Conservation (phyloP, 2,888 invertebrate species). For the Brachylomia viminalis region DNA sequence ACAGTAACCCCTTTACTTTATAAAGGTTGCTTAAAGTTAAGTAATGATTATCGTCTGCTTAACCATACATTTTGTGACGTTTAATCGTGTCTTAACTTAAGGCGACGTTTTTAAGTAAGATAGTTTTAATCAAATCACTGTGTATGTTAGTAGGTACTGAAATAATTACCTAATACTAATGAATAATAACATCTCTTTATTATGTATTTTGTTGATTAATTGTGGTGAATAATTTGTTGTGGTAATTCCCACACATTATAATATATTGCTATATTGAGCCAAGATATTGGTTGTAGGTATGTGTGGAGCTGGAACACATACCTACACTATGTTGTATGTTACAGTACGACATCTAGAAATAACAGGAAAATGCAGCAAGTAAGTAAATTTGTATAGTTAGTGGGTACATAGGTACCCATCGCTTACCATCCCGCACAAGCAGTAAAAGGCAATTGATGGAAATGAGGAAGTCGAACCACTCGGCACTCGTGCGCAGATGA, state of each 20-base stretch:
- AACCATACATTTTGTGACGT: background rate
- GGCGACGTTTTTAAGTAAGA: background rate
- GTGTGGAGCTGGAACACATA: background rate
- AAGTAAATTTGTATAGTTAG: background rate
- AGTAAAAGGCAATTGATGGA: slow-evolving; percentile 33
- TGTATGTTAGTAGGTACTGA: background rate
- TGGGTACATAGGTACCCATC: background rate
- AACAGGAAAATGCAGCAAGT: slow-evolving; percentile 31
- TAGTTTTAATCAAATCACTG: background rate
- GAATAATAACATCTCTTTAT: background rate
- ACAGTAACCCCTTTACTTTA: background rate
- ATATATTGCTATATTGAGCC: background rate
- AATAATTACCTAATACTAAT: background rate
- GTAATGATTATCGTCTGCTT: background rate
- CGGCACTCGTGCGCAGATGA: slow-evolving; percentile 14
- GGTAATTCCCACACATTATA: background rate
- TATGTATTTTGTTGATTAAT: background rate
- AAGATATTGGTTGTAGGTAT: background rate
- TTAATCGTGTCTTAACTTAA: background rate
- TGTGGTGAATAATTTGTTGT: background rate
- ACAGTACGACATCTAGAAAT: slow-evolving; percentile 21
- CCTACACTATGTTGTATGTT: background rate
- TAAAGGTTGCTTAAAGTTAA: background rate
- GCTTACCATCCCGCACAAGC: slow-evolving; percentile 3
- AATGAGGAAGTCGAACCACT: slow-evolving; percentile 39